phyloP scores from a whole-genome alignment of 2,113 vertebrate species.

The Marcusenius ussheri region DNA sequence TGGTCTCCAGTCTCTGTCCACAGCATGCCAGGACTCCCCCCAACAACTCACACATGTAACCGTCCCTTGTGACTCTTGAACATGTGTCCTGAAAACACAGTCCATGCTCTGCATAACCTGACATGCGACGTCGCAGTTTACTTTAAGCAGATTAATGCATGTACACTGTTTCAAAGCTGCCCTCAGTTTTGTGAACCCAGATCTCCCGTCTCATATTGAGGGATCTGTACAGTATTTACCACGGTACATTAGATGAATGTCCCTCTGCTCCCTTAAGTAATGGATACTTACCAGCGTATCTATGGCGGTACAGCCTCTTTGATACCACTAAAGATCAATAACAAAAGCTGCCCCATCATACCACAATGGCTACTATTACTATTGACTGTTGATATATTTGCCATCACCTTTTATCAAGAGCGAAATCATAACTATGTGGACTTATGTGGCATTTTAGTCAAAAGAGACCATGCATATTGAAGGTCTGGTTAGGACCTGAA shows the following conservation, averaged over 20 bases:
- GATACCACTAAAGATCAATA: not conserved
- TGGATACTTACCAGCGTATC: not conserved
- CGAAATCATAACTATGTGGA: not conserved
- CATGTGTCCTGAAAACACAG: not conserved
- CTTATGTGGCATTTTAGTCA: not conserved
- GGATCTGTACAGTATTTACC: not conserved
- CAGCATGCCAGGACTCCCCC: not conserved
- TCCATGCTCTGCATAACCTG: not conserved
- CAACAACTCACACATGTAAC: not conserved
- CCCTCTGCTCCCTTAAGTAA: not conserved
- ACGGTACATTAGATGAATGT: not conserved
- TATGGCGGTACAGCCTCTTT: not conserved
- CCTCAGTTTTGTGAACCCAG: not conserved
- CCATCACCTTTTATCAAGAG: not conserved
- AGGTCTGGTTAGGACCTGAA: not conserved
- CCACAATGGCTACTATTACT: not conserved
- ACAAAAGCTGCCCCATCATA: not conserved
- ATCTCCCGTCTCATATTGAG: not conserved
- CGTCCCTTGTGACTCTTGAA: not conserved
- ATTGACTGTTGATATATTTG: not conserved
- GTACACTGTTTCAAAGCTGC: not conserved
- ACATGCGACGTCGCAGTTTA: not conserved
- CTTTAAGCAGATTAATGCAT: not conserved
- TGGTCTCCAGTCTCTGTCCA: not conserved
- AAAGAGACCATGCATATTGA: not conserved